A percentile compares a stretch with the other conserved stretches of the same genome.
phyloP scores from a whole-genome alignment of 2,113 vertebrate species.

The Apistogramma diplotaenia region DNA sequence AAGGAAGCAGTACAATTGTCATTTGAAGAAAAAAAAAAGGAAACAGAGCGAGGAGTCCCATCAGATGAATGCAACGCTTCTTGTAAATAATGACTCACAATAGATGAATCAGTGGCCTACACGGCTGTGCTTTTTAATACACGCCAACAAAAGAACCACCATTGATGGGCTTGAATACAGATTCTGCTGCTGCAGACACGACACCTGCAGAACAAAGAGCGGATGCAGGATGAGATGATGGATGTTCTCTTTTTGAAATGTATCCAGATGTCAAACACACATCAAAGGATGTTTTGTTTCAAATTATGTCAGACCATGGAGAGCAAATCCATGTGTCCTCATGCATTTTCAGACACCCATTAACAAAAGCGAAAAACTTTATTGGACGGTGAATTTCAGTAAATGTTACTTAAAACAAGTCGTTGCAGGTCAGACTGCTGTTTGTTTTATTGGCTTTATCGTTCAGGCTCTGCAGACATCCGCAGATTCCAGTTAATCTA shows the following conservation, averaged over 20 bases:
- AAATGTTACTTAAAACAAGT: not conserved
- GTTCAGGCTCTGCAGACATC: not conserved
- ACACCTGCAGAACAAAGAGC: conserved; percentile 41
- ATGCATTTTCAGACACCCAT: not conserved
- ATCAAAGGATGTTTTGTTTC: not conserved
- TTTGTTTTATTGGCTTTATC: not conserved
- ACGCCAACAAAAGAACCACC: not conserved
- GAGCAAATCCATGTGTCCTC: not conserved
- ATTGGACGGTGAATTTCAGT: too few species aligned
- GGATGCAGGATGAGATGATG: not conserved
- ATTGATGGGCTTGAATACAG: not conserved
- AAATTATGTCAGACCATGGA: not conserved
- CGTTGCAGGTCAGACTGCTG: not conserved
- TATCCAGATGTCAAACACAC: not conserved
- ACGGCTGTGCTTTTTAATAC: not conserved
- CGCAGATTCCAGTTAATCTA: not conserved
- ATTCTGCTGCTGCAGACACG: not conserved
- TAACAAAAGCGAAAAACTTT: not conserved
- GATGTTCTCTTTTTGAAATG: not conserved
- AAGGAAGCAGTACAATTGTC: not conserved
- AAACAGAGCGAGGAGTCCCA: not conserved
- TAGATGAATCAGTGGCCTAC: not conserved
- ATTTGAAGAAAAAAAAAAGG: not conserved
- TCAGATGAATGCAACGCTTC: not conserved
- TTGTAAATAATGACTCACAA: not conserved